Evolutionary conservation across 2,797 vertebrate genomes (phyloP).

Genomic region (Fistularia tabacaria): DNA sequence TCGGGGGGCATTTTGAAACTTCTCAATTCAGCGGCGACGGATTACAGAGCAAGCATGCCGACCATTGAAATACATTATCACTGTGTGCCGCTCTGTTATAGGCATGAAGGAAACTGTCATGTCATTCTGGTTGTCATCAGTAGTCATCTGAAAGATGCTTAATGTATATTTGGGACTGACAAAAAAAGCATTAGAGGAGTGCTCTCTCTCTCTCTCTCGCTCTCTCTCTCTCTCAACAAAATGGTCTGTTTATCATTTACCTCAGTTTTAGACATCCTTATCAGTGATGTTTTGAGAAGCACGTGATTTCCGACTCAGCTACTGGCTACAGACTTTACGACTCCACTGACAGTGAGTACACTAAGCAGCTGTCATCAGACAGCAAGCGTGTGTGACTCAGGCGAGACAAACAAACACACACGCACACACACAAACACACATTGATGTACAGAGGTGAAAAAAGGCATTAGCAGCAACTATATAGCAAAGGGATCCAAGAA

Average conservation of each 20-base stretch:
- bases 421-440: too few species aligned
- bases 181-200: too few species aligned
- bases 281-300: neutral
- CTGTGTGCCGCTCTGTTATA: conserved; percentile 13
- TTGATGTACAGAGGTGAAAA: neutral
- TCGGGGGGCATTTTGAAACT: conserved; percentile 11
- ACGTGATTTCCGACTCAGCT: conserved; percentile 18
- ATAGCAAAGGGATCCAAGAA: neutral
- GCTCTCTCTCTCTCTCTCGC: too few species aligned
- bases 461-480: neutral
- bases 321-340: conserved; percentile 25
- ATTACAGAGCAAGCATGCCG: conserved; percentile 33
- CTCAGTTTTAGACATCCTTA: too few species aligned
- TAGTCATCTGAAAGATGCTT: too few species aligned
- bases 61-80: conserved; percentile 4
- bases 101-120: conserved; percentile 3
- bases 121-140: conserved; percentile 29
- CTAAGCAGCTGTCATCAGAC: conserved; percentile 4
- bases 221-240: too few species aligned
- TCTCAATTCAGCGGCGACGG: conserved; percentile 13
- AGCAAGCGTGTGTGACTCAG: conserved; percentile 3
- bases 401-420: neutral
- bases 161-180: too few species aligned
- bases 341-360: conserved; percentile 10
- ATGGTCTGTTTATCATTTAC: too few species aligned